These are phyloP conservation scores for Schizotus pectinicornis DNA, from an alignment of 2,888 invertebrate species.

Conservation along the genomic window DNA sequence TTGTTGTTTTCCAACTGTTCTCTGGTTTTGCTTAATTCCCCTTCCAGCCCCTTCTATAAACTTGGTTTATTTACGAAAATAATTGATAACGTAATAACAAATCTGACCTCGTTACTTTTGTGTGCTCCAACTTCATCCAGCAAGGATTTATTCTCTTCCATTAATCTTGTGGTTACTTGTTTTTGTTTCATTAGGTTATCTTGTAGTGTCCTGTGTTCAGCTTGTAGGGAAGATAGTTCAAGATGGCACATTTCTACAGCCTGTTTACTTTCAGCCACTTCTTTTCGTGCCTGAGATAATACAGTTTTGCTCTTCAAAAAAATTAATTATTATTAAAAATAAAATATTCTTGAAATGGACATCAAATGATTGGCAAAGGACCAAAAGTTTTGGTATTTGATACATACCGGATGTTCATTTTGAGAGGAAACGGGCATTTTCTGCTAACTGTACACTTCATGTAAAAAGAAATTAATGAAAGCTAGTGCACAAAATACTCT, in stretches of 20 bases:
- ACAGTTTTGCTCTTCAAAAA: constrained; percentile 49
- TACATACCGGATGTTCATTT: no score
- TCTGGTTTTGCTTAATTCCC: constrained; percentile 54
- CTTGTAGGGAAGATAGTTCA: constrained; percentile 52
- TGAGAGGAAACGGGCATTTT: no score
- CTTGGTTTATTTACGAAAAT: constrained; percentile 1
- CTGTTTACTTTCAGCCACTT: constrained; percentile 57
- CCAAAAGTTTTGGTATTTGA: no score
- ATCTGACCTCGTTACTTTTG: constrained; percentile 52
- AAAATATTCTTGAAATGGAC: no score
- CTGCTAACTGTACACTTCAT: no score
- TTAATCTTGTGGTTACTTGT: constrained; percentile 33
- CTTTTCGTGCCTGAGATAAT: constrained; percentile 48
- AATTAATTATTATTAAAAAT: constrained; percentile 8
- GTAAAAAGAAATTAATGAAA: no score
- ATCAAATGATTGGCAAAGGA: no score
- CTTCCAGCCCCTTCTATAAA: constrained; percentile 57
- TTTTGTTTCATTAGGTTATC: constrained; percentile 7
- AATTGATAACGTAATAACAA: no score
- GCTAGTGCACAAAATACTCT: no score
- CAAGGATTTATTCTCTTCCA: constrained; percentile 48
- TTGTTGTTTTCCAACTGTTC: constrained; percentile 69
- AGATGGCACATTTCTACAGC: constrained; percentile 62
- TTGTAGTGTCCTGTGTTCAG: constrained; percentile 45
- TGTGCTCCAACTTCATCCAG: constrained; percentile 24